Evolutionary conservation across 1,140 invertebrate genomes (phyloP).

Genomic region (Hestina assimilis): DNA sequence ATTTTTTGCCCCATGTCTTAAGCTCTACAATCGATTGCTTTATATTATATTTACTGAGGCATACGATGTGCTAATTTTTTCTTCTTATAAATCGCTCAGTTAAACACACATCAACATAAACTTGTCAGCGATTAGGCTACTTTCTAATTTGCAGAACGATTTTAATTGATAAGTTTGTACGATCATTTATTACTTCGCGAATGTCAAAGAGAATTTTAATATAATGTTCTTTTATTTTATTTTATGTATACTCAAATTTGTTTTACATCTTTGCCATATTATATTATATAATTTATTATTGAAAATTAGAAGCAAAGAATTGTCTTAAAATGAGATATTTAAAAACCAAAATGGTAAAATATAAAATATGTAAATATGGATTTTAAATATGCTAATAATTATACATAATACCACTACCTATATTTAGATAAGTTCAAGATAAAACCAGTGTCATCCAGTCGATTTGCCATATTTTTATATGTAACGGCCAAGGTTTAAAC

Average conservation of each 20-base stretch:
- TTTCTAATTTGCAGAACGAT: not conserved
- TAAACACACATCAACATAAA: not conserved
- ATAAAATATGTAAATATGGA: no score
- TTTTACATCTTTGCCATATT: no score
- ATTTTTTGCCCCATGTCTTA: no score
- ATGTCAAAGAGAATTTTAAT: no score
- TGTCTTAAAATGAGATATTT: no score
- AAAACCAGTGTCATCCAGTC: slow-evolving; percentile 15
- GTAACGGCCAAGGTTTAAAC: slow-evolving; percentile 18
- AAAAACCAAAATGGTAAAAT: no score
- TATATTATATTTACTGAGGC: slow-evolving; percentile 9
- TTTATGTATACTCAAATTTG: no score
- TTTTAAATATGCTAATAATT: no score
- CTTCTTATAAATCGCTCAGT: slow-evolving; percentile 1
- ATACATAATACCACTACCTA: not conserved
- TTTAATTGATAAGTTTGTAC: not conserved
- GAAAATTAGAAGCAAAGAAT: no score
- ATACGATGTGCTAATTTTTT: slow-evolving; percentile 1
- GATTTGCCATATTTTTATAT: slow-evolving; percentile 21
- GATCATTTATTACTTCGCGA: not conserved
- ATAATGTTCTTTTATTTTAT: no score
- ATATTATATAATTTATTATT: no score
- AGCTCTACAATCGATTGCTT: slow-evolving; percentile 5
- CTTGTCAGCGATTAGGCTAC: slow-evolving; percentile 1
- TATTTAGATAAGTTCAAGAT: slow-evolving; percentile 16